A percentile compares a stretch with the other conserved stretches of the same genome.
Conservation (phyloP, 1,140 invertebrate species). For the Parasteatoda tepidariorum region DNA sequence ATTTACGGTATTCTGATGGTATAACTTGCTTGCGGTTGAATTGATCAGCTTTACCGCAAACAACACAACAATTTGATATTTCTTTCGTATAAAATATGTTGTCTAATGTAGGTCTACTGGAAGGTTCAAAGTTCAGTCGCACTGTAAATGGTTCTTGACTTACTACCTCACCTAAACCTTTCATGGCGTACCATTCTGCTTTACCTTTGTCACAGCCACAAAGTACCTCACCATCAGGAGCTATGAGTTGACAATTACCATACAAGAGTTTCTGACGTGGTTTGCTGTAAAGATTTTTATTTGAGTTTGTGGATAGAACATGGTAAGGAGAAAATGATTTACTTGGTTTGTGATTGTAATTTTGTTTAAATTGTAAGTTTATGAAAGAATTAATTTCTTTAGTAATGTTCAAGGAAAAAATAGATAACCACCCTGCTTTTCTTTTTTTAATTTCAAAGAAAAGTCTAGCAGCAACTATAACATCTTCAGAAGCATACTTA, state of each 20-base stretch:
- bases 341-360: not conserved
- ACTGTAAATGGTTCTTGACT: slow-evolving; percentile 80
- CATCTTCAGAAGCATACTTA: slow-evolving; percentile 80
- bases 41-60: slow-evolving; percentile 79
- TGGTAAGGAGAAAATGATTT: not conserved
- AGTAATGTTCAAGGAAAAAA: not conserved
- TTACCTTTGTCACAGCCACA: slow-evolving; percentile 86
- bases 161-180: slow-evolving; percentile 76
- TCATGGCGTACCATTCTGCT: slow-evolving; percentile 81
- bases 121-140: slow-evolving; percentile 83
- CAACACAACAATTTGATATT: slow-evolving; percentile 86
- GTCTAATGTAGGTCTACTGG: slow-evolving; percentile 75
- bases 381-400: slow-evolving; percentile 30
- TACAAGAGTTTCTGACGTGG: slow-evolving; percentile 78
- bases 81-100: slow-evolving; percentile 78
- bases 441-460: slow-evolving; percentile 69
- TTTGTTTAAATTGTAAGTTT: slow-evolving; percentile 29
- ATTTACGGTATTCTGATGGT: slow-evolving; percentile 83
- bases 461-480: slow-evolving; percentile 77
- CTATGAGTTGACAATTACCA: slow-evolving; percentile 82
- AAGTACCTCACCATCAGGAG: slow-evolving; percentile 81
- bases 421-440: not conserved
- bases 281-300: slow-evolving; percentile 64
- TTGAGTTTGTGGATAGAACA: not conserved
- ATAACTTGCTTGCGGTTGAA: slow-evolving; percentile 85